Evolutionary conservation across 1,140 invertebrate genomes (phyloP), one percentile per base, ranked within the genome.

Genomic region (Camponotus vicinus): DNA sequence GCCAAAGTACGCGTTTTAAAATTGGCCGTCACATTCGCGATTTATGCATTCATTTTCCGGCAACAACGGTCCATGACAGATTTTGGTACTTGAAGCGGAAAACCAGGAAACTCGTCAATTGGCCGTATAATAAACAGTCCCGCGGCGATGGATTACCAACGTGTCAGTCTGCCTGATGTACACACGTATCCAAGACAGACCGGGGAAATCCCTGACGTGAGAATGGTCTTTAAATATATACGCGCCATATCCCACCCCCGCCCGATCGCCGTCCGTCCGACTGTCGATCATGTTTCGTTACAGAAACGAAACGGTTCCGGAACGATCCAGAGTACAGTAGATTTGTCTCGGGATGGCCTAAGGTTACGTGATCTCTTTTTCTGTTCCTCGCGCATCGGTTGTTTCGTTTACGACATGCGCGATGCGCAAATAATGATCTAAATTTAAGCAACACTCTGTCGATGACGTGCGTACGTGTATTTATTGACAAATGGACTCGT

Each of bases 211-310:
- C 83, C 86, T 85, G 90, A 90, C 88, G 89, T 27, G 73, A 63
- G 75, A 75, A 91, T 69, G 76, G 37, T 87, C 63, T 90, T 91
- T 88, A 91, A 92, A 91, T 91, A 92, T 89, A 91, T 86, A 91
- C 77, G 52, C 73, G 45, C 8, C 13, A n/a, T 27, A 27, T 61
- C 67, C 76, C 82, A 89, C 64, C 70, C 84, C 75, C 34, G 70
- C 80, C 70, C 52, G 79, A 87, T 89, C 88, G 63, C 67, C 88
- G 40, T 40, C 57, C 32, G 76, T 86, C 34, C 71, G 82, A 70
- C 85, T 88, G 88, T 90, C 89, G 85, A 91, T 91, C 88, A 88
- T 83, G 85, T 84, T 89, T 84, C 89, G 75, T 79, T 76, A 79
- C 73, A 27, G 27, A 27, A 27, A 27, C 79, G 77, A 79, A 88